Conservation (phyloP, 1,140 invertebrate genomes). For the Meloidogyne floridensis region DNA sequence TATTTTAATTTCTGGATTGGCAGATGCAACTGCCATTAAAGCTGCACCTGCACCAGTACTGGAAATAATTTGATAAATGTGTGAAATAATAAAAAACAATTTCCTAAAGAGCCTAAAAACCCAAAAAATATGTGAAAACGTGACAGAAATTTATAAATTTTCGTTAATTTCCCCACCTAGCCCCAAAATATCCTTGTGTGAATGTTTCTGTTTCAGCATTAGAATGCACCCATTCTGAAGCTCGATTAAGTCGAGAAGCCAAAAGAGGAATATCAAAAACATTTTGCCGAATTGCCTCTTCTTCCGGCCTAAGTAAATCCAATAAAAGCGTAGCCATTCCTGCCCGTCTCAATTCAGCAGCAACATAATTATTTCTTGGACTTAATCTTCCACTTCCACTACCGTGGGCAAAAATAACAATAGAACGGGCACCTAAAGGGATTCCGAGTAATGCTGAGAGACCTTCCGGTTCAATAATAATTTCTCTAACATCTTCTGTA, state of each 20-base stretch:
- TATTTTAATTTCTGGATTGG: not conserved
- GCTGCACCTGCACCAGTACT: conserved; percentile 29
- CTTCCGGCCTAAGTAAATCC: conserved; percentile 11
- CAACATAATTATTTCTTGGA: not conserved
- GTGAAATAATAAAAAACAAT: too few species aligned
- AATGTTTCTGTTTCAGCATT: conserved; percentile 14
- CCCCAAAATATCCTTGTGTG: not conserved
- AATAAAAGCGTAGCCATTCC: conserved; percentile 10
- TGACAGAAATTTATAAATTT: not conserved
- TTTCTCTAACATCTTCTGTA: not conserved
- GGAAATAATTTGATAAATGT: not conserved
- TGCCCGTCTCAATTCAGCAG: conserved; percentile 19
- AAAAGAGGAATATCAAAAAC: conserved; percentile 29
- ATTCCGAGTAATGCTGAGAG: not conserved
- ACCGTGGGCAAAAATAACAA: too few species aligned
- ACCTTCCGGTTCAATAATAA: not conserved
- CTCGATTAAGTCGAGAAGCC: conserved; percentile 20
- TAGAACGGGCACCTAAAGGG: not conserved
- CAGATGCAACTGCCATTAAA: conserved; percentile 8
- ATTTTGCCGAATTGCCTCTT: conserved; percentile 19
- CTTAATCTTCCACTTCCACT: not conserved
- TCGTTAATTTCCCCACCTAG: not conserved
- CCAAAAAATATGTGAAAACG: too few species aligned
- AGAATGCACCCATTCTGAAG: conserved; percentile 18
- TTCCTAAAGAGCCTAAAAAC: too few species aligned